Percentiles rank a stretch among this genome's conserved stretches.
Conservation (phyloP, 2,797 vertebrate genomes). For the Echeneis naucrates region DNA sequence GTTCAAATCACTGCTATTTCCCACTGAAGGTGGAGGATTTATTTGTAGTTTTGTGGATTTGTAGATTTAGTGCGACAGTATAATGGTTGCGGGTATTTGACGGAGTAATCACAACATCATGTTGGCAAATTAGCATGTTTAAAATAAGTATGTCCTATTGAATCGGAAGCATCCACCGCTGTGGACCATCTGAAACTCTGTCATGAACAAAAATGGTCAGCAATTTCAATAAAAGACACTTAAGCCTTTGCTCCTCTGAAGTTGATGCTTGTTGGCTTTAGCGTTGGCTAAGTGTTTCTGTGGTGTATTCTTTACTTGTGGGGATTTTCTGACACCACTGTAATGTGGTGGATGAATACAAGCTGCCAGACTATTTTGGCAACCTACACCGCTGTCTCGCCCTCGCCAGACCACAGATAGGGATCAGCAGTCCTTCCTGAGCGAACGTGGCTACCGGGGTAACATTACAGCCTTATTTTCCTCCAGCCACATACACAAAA, state of each 20-base stretch:
- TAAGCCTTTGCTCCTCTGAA: slow-evolving; percentile 15
- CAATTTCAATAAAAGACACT: slow-evolving; percentile 6
- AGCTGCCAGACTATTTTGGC: slow-evolving; percentile 82
- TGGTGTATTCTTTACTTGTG: slow-evolving; percentile 50
- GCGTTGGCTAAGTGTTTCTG: slow-evolving; percentile 50
- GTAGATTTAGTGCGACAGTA: not conserved
- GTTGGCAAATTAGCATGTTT: slow-evolving; percentile 49
- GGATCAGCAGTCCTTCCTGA: slow-evolving; percentile 80
- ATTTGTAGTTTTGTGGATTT: not conserved
- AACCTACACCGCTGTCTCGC: slow-evolving; percentile 72
- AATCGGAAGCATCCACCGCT: slow-evolving; percentile 1
- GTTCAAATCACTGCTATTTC: slow-evolving; percentile 8
- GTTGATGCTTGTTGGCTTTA: slow-evolving; percentile 23
- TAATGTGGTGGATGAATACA: slow-evolving; percentile 75
- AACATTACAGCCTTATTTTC: slow-evolving; percentile 79
- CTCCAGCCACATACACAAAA: slow-evolving; percentile 81
- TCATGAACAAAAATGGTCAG: slow-evolving; percentile 6
- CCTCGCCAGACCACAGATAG: slow-evolving; percentile 79
- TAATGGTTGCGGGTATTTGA: not conserved
- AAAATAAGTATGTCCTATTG: slow-evolving; percentile 11
- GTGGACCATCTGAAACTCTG: not conserved
- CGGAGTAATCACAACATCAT: slow-evolving; percentile 18
- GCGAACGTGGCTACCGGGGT: slow-evolving; percentile 76
- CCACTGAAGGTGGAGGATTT: not conserved
- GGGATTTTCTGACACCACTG: slow-evolving; percentile 69